Evolutionary conservation across 2,113 vertebrate species (phyloP).

Genomic region (Ciconia maguari): DNA sequence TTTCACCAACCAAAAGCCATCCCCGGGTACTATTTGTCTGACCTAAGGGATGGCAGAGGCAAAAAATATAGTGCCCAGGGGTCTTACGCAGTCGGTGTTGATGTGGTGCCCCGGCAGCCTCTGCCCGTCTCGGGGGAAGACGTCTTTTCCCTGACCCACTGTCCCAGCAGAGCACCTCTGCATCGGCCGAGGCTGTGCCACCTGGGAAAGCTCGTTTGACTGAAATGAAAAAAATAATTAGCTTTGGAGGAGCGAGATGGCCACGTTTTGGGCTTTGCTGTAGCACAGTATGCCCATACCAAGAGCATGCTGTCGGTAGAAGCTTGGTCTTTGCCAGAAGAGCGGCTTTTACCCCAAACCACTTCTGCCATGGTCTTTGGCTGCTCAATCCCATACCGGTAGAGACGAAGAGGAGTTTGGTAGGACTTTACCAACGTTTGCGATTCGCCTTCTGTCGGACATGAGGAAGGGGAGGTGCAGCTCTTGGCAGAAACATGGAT

Average conservation of each 20-base stretch:
- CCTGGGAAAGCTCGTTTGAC: not conserved
- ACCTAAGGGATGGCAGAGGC: not conserved
- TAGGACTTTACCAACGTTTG: not conserved
- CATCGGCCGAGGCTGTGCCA: no score
- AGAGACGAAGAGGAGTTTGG: not conserved
- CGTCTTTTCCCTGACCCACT: not conserved
- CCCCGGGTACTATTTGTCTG: not conserved
- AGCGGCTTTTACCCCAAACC: not conserved
- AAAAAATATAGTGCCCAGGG: no score
- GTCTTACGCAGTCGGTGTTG: rapidly evolving
- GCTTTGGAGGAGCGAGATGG: not conserved
- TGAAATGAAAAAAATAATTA: no score
- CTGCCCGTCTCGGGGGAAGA: not conserved
- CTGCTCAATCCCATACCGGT: rapidly evolving
- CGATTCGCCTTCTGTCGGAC: not conserved
- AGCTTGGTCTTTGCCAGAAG: not conserved
- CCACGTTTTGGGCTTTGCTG: not conserved
- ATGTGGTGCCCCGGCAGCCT: not conserved
- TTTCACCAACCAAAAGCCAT: not conserved
- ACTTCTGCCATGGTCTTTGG: not conserved
- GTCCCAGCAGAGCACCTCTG: not conserved
- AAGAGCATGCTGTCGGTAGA: not conserved
- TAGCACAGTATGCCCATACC: not conserved
- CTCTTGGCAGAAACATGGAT: not conserved
- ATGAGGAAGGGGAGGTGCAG: not conserved